Evolutionary conservation across 2,113 vertebrate genomes (phyloP).

Genomic region (Passerina amoena): DNA sequence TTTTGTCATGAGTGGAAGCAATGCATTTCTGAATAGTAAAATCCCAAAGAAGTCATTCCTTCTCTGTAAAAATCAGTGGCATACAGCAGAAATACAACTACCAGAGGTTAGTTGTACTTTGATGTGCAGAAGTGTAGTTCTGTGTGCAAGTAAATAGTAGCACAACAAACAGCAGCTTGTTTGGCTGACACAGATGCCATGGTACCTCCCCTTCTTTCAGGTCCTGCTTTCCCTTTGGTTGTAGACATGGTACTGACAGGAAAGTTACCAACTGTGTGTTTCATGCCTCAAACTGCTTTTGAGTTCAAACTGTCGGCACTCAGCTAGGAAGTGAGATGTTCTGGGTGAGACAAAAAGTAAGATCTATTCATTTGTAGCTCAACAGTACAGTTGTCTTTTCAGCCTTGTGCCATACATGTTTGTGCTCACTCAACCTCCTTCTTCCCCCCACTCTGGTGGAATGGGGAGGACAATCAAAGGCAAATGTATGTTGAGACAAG

Average conservation of each 20-base stretch:
- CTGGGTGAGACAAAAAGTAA: neutral
- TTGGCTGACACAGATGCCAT: neutral
- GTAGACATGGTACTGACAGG: neutral
- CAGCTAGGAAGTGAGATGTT: neutral
- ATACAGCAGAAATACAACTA: neutral
- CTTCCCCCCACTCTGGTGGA: fast-evolving
- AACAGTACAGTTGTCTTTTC: neutral
- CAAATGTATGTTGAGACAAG: neutral
- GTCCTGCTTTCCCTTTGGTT: neutral
- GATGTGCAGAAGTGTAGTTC: neutral
- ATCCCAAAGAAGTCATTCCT: neutral
- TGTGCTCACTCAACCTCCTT: neutral
- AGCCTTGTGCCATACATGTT: neutral
- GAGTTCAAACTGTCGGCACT: slow-evolving; percentile 17
- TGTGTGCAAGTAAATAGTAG: neutral
- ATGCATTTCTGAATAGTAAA: neutral
- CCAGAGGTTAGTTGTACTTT: neutral
- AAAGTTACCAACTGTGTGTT: slow-evolving; percentile 29
- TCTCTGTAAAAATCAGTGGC: neutral
- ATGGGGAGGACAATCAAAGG: neutral
- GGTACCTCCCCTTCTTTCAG: neutral
- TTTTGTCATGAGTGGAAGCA: neutral
- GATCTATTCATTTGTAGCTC: neutral
- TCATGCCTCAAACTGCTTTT: slow-evolving; percentile 17
- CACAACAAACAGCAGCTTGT: neutral